A percentile compares a stretch with the other conserved stretches of the same genome.
Conservation (phyloP, 2,113 vertebrate species). For the Serinus canaria region DNA sequence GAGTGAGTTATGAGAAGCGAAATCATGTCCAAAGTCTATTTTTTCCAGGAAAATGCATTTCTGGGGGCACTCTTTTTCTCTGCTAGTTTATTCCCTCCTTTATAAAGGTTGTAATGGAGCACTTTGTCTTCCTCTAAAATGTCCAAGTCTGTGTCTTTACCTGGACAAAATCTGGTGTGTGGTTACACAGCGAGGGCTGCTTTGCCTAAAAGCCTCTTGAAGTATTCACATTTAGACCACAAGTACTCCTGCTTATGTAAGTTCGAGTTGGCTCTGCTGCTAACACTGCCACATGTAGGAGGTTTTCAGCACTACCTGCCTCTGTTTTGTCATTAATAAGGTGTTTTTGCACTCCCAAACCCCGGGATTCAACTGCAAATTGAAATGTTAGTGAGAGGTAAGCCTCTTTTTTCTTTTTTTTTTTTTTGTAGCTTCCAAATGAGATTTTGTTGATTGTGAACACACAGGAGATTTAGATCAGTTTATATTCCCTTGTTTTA, state of each 20-base stretch:
- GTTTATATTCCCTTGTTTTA: neutral
- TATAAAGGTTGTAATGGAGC: neutral
- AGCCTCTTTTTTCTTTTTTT: neutral
- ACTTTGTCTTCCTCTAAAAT: neutral
- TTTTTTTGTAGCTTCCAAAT: neutral
- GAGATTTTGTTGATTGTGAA: neutral
- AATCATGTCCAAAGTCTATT: neutral
- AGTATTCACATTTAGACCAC: neutral
- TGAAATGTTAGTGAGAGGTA: neutral
- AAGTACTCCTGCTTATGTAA: neutral
- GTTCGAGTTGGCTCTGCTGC: neutral
- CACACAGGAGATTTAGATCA: neutral
- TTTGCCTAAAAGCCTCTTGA: neutral
- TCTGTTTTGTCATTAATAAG: neutral
- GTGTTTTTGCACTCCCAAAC: neutral
- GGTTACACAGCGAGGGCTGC: neutral
- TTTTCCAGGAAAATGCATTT: neutral
- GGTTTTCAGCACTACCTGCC: neutral
- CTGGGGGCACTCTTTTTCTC: neutral
- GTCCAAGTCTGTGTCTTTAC: neutral
- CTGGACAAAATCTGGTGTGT: neutral
- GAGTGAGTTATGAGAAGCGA: neutral
- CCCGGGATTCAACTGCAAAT: neutral
- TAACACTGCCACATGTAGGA: neutral
- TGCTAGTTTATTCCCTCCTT: neutral